A percentile compares a stretch with the other conserved stretches of the same genome.
These are phyloP conservation scores for Abrostola triplasia DNA, from an alignment of 2,888 invertebrate species.

Conservation along the genomic window DNA sequence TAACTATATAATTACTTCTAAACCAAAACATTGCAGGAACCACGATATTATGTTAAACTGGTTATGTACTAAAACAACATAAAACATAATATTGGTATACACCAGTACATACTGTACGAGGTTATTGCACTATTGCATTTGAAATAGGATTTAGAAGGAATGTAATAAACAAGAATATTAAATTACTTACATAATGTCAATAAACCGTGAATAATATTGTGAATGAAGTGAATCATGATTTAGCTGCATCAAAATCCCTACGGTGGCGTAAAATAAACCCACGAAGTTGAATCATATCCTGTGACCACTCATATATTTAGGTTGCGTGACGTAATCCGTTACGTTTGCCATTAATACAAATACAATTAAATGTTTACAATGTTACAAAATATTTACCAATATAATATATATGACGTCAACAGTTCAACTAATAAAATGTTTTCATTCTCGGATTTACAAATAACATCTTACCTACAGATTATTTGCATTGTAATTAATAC, in stretches of 20 bases:
- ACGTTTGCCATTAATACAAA: neutral
- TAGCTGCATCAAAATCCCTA: slow-evolving; percentile 62
- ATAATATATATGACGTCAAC: neutral
- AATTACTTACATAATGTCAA: slow-evolving; percentile 60
- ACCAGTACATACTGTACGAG: slow-evolving; percentile 14
- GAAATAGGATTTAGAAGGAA: slow-evolving; percentile 50
- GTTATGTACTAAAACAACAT: slow-evolving; percentile 1
- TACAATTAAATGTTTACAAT: neutral
- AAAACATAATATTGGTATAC: neutral
- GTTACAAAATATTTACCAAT: neutral
- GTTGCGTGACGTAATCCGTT: slow-evolving; percentile 17
- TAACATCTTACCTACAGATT: neutral
- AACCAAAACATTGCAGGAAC: neutral
- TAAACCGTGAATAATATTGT: slow-evolving; percentile 58
- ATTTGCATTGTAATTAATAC: neutral
- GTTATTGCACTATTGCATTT: slow-evolving; percentile 53
- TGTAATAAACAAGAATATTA: slow-evolving; percentile 56
- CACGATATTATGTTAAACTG: neutral
- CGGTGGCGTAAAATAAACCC: slow-evolving; percentile 72
- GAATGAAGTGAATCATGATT: slow-evolving; percentile 58
- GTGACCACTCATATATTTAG: slow-evolving; percentile 53
- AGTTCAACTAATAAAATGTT: neutral
- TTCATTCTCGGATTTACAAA: neutral
- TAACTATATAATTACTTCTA: neutral
- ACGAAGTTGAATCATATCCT: slow-evolving; percentile 74